A percentile compares a stretch with the other conserved stretches of the same genome.
phyloP scores from a whole-genome alignment of 2,888 invertebrate species.

The Proisotoma minuta region DNA sequence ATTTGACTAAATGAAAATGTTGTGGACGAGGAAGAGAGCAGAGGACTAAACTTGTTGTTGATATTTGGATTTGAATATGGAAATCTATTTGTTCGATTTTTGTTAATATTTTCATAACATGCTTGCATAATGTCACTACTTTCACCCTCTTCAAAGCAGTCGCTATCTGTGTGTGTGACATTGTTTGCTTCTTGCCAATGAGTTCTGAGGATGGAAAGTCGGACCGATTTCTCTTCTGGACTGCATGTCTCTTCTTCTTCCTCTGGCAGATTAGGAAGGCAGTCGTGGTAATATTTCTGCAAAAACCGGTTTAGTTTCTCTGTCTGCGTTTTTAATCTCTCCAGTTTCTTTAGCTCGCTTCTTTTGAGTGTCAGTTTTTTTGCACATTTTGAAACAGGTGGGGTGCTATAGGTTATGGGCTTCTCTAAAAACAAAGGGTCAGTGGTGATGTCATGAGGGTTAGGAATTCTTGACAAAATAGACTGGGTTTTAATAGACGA shows the following conservation, averaged over 20 bases:
- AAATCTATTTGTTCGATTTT: neutral
- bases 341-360: conserved; percentile 43
- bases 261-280: conserved; percentile 43
- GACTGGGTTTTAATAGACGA: too few species aligned
- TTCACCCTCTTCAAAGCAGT: neutral
- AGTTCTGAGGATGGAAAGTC: conserved; percentile 29
- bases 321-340: conserved; percentile 41
- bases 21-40: neutral
- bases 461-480: neutral
- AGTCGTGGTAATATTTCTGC: conserved; percentile 45
- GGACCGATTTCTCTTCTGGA: conserved; percentile 40
- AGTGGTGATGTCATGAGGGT: conserved; percentile 41
- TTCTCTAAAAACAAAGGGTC: conserved; percentile 45
- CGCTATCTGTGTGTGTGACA: neutral
- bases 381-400: conserved; percentile 32
- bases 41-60: conserved; percentile 5
- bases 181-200: conserved; percentile 29
- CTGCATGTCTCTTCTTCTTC: conserved; percentile 44
- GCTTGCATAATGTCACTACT: neutral
- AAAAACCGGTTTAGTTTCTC: conserved; percentile 44
- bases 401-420: conserved; percentile 26
- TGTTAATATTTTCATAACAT: neutral
- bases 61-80: neutral
- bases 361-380: conserved; percentile 45
- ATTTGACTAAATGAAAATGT: neutral